Percentiles rank a stretch among this genome's conserved stretches.
phyloP scores from a whole-genome alignment of 2,113 vertebrate genomes.

The Ciconia stormi region DNA sequence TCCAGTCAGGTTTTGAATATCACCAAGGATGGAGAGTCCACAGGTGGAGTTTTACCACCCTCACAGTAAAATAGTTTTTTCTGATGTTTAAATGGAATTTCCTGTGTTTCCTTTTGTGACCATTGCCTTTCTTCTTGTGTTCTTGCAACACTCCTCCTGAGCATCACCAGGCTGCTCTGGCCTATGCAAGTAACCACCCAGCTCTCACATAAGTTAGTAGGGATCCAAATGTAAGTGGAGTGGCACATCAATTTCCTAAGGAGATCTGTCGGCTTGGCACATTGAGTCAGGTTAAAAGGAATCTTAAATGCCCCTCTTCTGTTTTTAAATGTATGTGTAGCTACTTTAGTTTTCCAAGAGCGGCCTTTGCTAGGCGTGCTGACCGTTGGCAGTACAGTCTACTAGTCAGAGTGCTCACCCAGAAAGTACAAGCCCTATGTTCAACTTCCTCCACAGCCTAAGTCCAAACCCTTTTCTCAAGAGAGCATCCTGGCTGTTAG shows the following conservation, averaged over 20 bases:
- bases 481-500: neutral
- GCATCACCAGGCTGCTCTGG: neutral
- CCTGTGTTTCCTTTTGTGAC: neutral
- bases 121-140: neutral
- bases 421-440: neutral
- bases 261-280: neutral
- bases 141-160: neutral
- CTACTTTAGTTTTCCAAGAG: neutral
- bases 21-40: neutral
- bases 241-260: neutral
- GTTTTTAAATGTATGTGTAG: neutral
- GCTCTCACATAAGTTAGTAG: neutral
- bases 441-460: neutral
- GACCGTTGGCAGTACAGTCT: neutral
- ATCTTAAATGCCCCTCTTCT: neutral
- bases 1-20: neutral
- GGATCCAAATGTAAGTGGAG: neutral
- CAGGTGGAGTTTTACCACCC: neutral
- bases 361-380: neutral
- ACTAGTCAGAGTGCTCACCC: neutral
- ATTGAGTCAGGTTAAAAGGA: neutral
- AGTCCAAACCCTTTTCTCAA: neutral
- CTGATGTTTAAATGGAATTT: neutral
- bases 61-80: neutral
- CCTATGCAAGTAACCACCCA: neutral